Evolutionary conservation across 2,888 invertebrate species (phyloP).

Genomic region (Oxycera nigricornis): DNA sequence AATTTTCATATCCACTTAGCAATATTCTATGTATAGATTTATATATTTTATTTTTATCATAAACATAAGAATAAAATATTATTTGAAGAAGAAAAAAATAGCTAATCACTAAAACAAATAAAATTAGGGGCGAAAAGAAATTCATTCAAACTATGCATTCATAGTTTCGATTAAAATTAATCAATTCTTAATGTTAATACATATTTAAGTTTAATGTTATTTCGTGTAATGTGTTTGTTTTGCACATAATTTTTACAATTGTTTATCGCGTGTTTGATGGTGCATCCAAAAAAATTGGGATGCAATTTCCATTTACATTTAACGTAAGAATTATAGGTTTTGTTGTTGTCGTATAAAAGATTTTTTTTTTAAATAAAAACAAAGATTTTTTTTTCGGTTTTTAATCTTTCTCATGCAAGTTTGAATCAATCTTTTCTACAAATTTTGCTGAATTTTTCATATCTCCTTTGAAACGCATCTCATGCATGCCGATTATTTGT

Average conservation of each 20-base stretch:
- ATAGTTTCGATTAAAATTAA: neutral
- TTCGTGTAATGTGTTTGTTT: too few relatives aligned
- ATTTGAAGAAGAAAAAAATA: too few relatives aligned
- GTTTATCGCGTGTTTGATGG: too few relatives aligned
- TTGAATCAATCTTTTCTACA: neutral
- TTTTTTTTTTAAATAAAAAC: too few relatives aligned
- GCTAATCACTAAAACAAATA: neutral
- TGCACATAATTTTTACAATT: too few relatives aligned
- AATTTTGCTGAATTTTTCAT: neutral
- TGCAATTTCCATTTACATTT: neutral
- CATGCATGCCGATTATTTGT: conserved; percentile 1
- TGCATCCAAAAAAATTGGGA: too few relatives aligned
- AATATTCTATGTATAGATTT: neutral
- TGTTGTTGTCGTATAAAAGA: neutral
- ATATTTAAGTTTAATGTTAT: neutral
- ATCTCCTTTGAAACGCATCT: too few relatives aligned
- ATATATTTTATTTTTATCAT: neutral
- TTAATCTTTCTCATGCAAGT: neutral
- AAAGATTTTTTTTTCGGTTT: neutral
- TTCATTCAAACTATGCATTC: neutral
- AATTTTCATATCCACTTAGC: neutral
- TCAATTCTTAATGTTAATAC: too few relatives aligned
- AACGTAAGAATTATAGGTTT: neutral
- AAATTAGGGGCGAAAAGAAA: neutral
- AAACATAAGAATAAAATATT: conserved; percentile 1